Base-by-base conservation (phyloP, 2,113 vertebrate genomes). In the Neogobius melanostomus region DNA sequence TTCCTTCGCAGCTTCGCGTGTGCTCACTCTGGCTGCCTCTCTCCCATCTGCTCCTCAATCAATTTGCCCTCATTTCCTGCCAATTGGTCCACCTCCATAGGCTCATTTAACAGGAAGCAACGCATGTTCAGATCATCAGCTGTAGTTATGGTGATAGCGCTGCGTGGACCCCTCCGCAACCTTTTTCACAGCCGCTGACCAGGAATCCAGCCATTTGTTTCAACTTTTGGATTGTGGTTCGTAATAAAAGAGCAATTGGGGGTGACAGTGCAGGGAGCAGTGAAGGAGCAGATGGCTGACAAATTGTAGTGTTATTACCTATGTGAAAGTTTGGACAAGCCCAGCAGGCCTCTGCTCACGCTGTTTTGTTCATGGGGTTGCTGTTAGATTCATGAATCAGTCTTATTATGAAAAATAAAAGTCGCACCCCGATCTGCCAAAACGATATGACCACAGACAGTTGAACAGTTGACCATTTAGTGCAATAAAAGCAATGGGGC, bases 41-140 rank as follows among this genome's bases (percentile, higher is more conserved):
- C 77, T 66, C 81, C 82, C 84, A 88, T 87, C 87, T 87, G 83
- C 77, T 85, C 80, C 76, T 66, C 80, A 77, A 84, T 85, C 84
- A 83, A 80, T 88, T 87, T 80, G 76, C 46, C 77, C 80, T 89
- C 72, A 85, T 90, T 89, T 89, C 85, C 89, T 88, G 77, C 84
- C 85, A 89, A 80, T 74, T 76, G 81, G 63, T 79, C 69, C 76
- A 85, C 82, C 82, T 88, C 82, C 81, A 76, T 49, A 63, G 75
- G 77, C 76, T 80, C 79, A 82, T 85, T 85, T 82, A 82, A 81
- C 74, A 79, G 87, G 71, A 88, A 83, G 69, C 75, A 46, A 67
- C 1, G 17, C 77, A 82, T 73, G 78, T 72, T 73, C 79, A 81
- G 79, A 62, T 83, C 76, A 74, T 87, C 79, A 65, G 72, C 77